These are phyloP conservation scores for Caprella mutica DNA, from an alignment of 2,888 invertebrate species.

Conservation along the genomic window DNA sequence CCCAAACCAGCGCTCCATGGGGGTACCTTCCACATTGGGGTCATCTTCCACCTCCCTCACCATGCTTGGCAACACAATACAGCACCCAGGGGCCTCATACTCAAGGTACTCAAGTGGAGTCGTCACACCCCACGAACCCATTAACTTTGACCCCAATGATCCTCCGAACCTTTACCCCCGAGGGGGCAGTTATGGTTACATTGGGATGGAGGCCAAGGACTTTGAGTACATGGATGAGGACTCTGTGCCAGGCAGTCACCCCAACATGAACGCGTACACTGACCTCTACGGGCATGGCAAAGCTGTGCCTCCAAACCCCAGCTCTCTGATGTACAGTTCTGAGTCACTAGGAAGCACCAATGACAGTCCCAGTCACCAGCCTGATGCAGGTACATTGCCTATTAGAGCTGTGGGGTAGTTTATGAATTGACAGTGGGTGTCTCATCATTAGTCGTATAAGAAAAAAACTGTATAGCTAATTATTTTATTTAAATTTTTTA, in stretches of 20 bases:
- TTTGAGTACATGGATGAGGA: slow-evolving; percentile 4
- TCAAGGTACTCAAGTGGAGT: slow-evolving; percentile 4
- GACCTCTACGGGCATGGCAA: slow-evolving; percentile 1
- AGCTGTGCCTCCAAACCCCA: neutral
- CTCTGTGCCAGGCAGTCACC: neutral
- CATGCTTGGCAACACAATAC: neutral
- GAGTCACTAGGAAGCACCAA: slow-evolving; percentile 8
- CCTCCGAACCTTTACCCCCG: neutral
- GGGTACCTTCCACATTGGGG: neutral
- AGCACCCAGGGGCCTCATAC: neutral
- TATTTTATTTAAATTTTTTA: no score
- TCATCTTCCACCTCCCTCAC: slow-evolving; percentile 5
- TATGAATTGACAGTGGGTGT: no score
- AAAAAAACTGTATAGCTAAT: no score
- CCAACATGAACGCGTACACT: neutral
- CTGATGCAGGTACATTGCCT: slow-evolving; percentile 13
- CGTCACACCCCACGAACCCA: neutral
- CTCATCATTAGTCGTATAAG: no score
- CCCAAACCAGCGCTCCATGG: no score
- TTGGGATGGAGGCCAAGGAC: neutral
- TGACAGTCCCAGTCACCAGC: slow-evolving; percentile 5
- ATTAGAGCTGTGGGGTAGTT: no score
- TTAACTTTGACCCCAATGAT: neutral
- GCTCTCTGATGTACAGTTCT: slow-evolving; percentile 2
- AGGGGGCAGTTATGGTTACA: slow-evolving; percentile 1